Evolutionary conservation across 2,797 vertebrate species (phyloP), one percentile per base, ranked within the genome.

Genomic region (Manis pentadactyla): DNA sequence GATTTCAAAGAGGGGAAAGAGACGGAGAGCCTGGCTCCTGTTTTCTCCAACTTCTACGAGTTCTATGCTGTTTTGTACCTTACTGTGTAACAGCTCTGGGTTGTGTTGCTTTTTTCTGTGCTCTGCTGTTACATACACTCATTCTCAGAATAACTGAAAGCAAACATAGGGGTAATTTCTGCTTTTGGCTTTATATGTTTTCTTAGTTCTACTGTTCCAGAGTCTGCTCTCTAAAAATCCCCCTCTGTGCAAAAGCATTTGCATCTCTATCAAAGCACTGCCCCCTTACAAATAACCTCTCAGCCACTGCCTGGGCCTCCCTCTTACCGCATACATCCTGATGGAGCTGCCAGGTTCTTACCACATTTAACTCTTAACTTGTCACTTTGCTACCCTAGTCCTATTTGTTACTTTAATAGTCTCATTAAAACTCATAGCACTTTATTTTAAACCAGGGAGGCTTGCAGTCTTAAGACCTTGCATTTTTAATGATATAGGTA

Each of bases 351-450:
- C 97, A 97, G 97, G 87, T 97, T 97, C 96, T 97, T 94, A 96
- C 97, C 96, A 97, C 97, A 97, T 97, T 98, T 98, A 97, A 97
- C 97, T 97, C 97, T 97, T 98, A 97, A 95, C 90, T 97, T 95
- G 95, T 97, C 97, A 95, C 74, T 94, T 94, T 94, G 87, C 95
- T 96, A 77, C 93, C 82, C 31, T 31, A 82, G 85, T 90, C 53
- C 94, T 97, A 96, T 97, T 97, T 96, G 97, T 97, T 97, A 95
- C 81, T 93, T 94, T 96, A 94, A 91, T 86, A 86, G 75, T 94
- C 96, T 97, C 74, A 92, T 96, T 94, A 95, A 94, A 85, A 87
- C 63, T 83, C 73, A 53, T 14, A 92, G 79, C 68, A 88, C 90
- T 92, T 97, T 94, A 92, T 96, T 97, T 96, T 69, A 82, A 95